phyloP scores from a whole-genome alignment of 2,113 vertebrate genomes.

The Ptilorrhoa leucosticta region DNA sequence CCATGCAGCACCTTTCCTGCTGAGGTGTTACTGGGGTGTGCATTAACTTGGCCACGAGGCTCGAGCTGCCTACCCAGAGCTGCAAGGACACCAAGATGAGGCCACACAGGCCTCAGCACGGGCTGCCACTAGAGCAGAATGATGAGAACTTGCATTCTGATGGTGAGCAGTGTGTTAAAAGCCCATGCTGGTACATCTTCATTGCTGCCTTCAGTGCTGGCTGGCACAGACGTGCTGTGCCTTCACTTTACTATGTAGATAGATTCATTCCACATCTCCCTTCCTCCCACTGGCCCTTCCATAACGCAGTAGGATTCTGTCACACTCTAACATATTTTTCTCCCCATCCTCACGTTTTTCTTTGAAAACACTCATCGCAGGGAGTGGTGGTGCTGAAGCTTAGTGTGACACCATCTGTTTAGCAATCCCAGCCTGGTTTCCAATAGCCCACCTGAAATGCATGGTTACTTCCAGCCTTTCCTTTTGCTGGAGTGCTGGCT shows the following conservation, averaged over 20 bases:
- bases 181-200: neutral
- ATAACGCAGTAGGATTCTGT: neutral
- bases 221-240: neutral
- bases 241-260: neutral
- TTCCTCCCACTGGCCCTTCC: slow-evolving; percentile 25
- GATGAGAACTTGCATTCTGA: neutral
- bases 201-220: neutral
- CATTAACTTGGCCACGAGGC: too few species aligned
- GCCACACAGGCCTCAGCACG: neutral
- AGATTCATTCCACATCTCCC: neutral
- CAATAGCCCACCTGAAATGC: slow-evolving; percentile 1
- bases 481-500: neutral
- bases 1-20: neutral
- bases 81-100: neutral
- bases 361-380: neutral
- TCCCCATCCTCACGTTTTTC: slow-evolving; percentile 11
- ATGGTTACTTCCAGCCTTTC: neutral
- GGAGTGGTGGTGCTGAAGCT: slow-evolving; percentile 1
- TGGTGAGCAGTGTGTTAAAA: neutral
- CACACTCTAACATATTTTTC: slow-evolving; percentile 11
- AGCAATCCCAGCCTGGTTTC: neutral
- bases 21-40: neutral
- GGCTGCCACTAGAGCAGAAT: neutral
- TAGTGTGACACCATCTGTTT: slow-evolving; percentile 16
- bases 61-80: neutral